Conservation (phyloP, 2,113 vertebrate species). For the Calidris pugnax region DNA sequence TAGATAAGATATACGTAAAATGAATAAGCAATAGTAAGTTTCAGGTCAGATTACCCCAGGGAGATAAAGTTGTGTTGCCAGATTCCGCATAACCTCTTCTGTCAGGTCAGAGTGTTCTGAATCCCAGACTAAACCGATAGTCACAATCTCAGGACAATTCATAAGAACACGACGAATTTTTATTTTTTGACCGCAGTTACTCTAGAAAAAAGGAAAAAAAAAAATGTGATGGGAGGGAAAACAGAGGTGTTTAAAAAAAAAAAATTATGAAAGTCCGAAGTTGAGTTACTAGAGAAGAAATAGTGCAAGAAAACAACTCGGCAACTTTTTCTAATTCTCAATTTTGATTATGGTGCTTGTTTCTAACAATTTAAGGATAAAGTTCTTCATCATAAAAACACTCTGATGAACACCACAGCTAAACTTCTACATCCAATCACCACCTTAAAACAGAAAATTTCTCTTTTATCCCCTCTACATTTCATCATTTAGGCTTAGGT, state of each 20-base stretch:
- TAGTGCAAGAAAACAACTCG: not conserved
- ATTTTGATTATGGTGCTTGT: not conserved
- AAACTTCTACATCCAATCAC: not conserved
- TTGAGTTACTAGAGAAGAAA: not conserved
- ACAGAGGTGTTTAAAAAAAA: not conserved
- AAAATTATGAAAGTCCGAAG: not conserved
- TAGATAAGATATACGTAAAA: not conserved
- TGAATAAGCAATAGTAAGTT: not conserved
- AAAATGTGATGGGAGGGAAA: not conserved
- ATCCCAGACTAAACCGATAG: slow-evolving; percentile 95
- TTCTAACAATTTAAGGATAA: not conserved
- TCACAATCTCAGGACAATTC: slow-evolving; percentile 97
- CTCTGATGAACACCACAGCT: not conserved
- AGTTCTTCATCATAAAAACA: not conserved
- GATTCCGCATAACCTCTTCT: slow-evolving; percentile 87
- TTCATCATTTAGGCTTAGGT: not conserved
- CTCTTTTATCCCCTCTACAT: not conserved
- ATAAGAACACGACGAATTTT: slow-evolving; percentile 94
- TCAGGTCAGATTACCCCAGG: slow-evolving; percentile 81
- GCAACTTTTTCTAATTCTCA: not conserved
- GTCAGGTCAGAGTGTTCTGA: slow-evolving; percentile 93
- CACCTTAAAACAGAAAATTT: not conserved
- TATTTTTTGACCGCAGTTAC: slow-evolving; percentile 94
- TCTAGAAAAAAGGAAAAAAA: slow-evolving; percentile 72
- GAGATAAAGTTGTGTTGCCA: slow-evolving; percentile 87